Conservation (phyloP, 1,140 invertebrate species). For the Drusus annulatus region DNA sequence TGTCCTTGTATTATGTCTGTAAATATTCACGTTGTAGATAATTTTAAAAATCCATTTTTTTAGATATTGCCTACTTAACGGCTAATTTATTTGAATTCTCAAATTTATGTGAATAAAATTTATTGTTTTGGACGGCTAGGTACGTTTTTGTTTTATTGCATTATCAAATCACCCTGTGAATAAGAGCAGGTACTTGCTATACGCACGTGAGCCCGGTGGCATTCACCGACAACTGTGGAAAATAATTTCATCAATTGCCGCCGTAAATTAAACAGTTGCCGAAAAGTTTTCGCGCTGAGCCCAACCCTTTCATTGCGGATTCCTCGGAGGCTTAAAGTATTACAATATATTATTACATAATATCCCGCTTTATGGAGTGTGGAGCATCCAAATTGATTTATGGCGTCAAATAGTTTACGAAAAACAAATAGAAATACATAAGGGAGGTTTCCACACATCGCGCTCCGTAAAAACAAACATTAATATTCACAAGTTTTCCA, state of each 20-base stretch:
- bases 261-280: constrained; percentile 38
- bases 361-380: no score
- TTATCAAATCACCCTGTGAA: neutral
- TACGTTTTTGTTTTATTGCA: no score
- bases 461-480: neutral
- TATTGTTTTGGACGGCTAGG: no score
- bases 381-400: constrained; percentile 36
- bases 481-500: neutral
- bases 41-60: no score
- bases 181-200: neutral
- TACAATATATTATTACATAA: no score
- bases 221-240: neutral
- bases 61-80: no score
- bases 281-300: constrained; percentile 27
- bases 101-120: no score
- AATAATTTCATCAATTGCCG: constrained; percentile 43
- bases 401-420: constrained; percentile 14
- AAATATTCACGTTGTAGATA: no score
- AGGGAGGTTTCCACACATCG: constrained; percentile 4
- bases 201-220: neutral
- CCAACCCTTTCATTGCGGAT: neutral
- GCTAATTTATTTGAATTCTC: no score
- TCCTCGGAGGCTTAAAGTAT: constrained; percentile 7
- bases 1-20: no score
- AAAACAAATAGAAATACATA: neutral